A percentile compares a stretch with the other conserved stretches of the same genome.
These are phyloP conservation scores for Kryphioiulus occultus DNA, from an alignment of 2,888 invertebrate species.

Conservation along the genomic window DNA sequence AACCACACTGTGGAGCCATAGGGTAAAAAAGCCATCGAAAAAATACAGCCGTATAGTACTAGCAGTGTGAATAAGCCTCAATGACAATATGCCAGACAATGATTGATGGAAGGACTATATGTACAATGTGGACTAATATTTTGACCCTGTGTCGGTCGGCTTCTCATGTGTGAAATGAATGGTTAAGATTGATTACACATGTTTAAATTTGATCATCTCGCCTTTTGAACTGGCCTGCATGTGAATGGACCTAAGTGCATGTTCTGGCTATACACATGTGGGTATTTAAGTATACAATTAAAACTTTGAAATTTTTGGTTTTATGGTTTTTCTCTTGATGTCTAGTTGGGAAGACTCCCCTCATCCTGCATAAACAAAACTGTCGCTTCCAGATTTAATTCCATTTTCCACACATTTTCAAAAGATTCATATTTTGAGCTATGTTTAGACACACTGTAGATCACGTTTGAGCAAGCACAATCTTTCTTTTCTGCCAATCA, in stretches of 20 bases:
- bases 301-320: too few species aligned
- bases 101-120: constrained; percentile 1
- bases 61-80: neutral
- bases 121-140: neutral
- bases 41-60: neutral
- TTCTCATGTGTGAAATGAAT: constrained; percentile 22
- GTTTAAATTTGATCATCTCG: constrained; percentile 2
- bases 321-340: too few species aligned
- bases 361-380: too few species aligned
- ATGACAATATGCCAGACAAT: neutral
- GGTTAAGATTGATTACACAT: neutral
- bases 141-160: neutral
- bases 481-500: constrained; percentile 6
- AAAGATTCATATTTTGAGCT: neutral
- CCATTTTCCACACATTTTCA: neutral
- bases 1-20: neutral
- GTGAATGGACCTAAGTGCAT: neutral
- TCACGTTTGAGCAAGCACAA: neutral
- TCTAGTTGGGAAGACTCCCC: too few species aligned
- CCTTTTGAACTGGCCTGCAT: neutral
- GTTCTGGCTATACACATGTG: too few species aligned
- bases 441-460: neutral
- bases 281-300: too few species aligned
- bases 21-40: neutral
- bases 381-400: too few species aligned